phyloP scores from a whole-genome alignment of 2,113 vertebrate species.

The Callipepla squamata region DNA sequence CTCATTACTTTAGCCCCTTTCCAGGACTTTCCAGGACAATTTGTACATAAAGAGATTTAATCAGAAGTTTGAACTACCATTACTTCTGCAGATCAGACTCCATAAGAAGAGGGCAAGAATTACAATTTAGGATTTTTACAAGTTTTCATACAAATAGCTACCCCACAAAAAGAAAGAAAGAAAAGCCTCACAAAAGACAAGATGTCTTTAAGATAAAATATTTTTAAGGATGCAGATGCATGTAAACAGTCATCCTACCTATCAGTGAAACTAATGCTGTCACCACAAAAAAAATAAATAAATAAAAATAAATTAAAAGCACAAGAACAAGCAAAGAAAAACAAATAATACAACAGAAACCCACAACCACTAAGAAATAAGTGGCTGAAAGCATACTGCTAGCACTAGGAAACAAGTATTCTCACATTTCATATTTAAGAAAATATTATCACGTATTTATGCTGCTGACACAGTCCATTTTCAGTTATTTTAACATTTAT shows the following conservation, averaged over 20 bases:
- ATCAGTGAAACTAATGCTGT: background rate
- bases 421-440: slow-evolving; percentile 30
- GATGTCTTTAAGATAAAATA: background rate
- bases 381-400: slow-evolving; percentile 19
- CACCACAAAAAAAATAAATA: background rate
- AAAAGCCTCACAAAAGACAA: background rate
- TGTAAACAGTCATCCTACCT: background rate
- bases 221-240: background rate
- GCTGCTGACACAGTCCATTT: slow-evolving; percentile 35
- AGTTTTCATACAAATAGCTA: background rate
- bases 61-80: background rate
- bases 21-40: background rate
- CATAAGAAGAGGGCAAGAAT: background rate
- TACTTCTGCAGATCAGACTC: background rate
- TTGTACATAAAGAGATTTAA: background rate
- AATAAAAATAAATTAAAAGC: background rate
- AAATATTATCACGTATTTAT: slow-evolving; percentile 46
- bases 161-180: background rate
- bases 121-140: background rate
- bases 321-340: background rate
- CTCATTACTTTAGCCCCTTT: background rate
- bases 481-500: slow-evolving; percentile 43
- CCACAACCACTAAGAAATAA: background rate
- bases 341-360: background rate
- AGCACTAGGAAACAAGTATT: slow-evolving; percentile 28